These are phyloP conservation scores for Vultur gryphus DNA, from an alignment of 2,797 vertebrate genomes.

Conservation along the genomic window DNA sequence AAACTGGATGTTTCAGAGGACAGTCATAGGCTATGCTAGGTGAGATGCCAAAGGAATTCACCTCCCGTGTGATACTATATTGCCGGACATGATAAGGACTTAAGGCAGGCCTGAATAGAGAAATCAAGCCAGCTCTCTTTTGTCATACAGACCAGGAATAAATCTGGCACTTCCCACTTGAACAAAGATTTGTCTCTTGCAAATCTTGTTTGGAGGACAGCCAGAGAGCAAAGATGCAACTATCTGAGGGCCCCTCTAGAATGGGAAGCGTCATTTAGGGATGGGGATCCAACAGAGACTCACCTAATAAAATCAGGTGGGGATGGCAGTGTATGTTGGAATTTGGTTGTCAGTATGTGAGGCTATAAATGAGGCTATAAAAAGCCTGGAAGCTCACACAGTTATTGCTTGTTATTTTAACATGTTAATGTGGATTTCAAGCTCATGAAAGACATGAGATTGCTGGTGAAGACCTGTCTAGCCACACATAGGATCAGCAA, in stretches of 20 bases:
- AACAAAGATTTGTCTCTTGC: background rate
- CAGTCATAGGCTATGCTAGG: background rate
- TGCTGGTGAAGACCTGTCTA: slow-evolving; percentile 27
- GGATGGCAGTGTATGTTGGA: background rate
- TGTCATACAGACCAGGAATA: background rate
- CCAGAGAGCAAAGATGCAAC: background rate
- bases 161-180: background rate
- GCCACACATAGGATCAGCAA: slow-evolving; percentile 11
- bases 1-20: background rate
- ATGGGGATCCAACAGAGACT: background rate
- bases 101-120: background rate
- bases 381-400: slow-evolving; percentile 5
- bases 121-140: background rate
- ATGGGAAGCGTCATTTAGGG: background rate
- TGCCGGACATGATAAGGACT: background rate
- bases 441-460: background rate
- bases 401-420: slow-evolving; percentile 22
- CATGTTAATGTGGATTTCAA: slow-evolving; percentile 21
- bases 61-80: background rate
- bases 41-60: background rate
- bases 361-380: slow-evolving; percentile 12
- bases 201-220: background rate
- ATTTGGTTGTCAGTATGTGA: background rate
- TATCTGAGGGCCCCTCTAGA: background rate
- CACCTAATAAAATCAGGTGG: background rate